phyloP scores from a whole-genome alignment of 2,888 invertebrate species.

The Ochropacha duplaris region DNA sequence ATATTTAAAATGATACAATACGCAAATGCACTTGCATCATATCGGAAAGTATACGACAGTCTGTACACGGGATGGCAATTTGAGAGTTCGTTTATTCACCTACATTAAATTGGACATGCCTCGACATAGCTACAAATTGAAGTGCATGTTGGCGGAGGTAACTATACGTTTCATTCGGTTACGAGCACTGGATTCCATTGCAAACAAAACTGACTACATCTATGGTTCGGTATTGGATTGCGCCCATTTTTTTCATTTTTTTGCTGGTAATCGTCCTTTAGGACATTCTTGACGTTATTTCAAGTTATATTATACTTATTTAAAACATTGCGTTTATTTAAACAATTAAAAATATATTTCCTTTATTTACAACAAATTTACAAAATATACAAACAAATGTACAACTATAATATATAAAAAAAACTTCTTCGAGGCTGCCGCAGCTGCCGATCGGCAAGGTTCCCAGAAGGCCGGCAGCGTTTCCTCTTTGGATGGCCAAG shows the following conservation, averaged over 20 bases:
- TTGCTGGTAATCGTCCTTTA: too few species aligned
- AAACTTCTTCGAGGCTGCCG: too few species aligned
- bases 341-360: too few species aligned
- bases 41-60: not conserved
- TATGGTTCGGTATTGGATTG: not conserved
- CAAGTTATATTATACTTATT: too few species aligned
- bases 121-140: not conserved
- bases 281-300: too few species aligned
- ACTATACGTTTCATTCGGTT: not conserved
- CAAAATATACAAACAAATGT: too few species aligned
- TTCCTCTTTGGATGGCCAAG: too few species aligned
- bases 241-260: not conserved
- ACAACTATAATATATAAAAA: too few species aligned
- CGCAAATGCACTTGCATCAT: not conserved
- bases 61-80: not conserved
- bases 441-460: too few species aligned
- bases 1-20: not conserved
- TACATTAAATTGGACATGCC: constrained; percentile 24
- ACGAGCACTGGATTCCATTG: not conserved
- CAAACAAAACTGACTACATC: not conserved
- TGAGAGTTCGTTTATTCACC: constrained; percentile 6
- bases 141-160: not conserved
- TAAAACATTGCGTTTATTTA: too few species aligned
- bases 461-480: too few species aligned
- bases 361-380: too few species aligned